A percentile compares a stretch with the other conserved stretches of the same genome.
These are phyloP conservation scores for Orussus abietinus DNA, from an alignment of 1,140 invertebrate species.

Conservation along the genomic window DNA sequence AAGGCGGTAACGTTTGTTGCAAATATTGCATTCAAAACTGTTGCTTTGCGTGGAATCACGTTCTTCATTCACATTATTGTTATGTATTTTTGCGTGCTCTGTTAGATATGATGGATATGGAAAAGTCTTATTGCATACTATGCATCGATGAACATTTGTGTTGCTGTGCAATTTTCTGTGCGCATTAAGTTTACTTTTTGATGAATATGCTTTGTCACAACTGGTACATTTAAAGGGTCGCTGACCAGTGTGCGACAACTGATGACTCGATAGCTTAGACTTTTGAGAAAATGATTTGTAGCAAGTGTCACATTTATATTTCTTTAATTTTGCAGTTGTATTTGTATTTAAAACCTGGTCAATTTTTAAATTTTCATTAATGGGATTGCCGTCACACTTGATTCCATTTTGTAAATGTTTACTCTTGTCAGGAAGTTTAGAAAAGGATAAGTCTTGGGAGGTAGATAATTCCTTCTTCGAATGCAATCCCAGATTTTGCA, in stretches of 20 bases:
- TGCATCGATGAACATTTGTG: slow-evolving; percentile 43
- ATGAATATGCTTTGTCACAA: slow-evolving; percentile 45
- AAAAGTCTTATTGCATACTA: slow-evolving; percentile 48
- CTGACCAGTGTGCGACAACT: slow-evolving; percentile 37
- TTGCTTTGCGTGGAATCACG: slow-evolving; percentile 3
- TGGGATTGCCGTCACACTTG: no score
- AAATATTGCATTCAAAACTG: slow-evolving; percentile 38
- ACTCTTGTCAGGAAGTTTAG: slow-evolving; percentile 9
- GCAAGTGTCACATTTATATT: slow-evolving; percentile 47
- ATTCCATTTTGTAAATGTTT: no score
- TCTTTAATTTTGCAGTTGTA: no score
- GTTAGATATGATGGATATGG: slow-evolving; percentile 47
- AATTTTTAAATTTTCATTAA: no score
- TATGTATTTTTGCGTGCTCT: slow-evolving; percentile 44
- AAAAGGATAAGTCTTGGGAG: slow-evolving; percentile 13
- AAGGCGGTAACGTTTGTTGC: slow-evolving; percentile 40
- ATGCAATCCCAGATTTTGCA: slow-evolving; percentile 15
- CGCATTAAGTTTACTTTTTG: slow-evolving; percentile 46
- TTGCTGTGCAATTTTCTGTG: slow-evolving; percentile 44
- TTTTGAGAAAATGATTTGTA: slow-evolving; percentile 45
- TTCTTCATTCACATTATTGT: slow-evolving; percentile 15
- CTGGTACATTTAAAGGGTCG: slow-evolving; percentile 41
- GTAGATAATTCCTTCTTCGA: slow-evolving; percentile 10
- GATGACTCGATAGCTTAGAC: slow-evolving; percentile 47
- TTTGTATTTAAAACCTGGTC: no score